Base-by-base conservation (phyloP, 2,797 vertebrate genomes). In the Anas flavirostris region DNA sequence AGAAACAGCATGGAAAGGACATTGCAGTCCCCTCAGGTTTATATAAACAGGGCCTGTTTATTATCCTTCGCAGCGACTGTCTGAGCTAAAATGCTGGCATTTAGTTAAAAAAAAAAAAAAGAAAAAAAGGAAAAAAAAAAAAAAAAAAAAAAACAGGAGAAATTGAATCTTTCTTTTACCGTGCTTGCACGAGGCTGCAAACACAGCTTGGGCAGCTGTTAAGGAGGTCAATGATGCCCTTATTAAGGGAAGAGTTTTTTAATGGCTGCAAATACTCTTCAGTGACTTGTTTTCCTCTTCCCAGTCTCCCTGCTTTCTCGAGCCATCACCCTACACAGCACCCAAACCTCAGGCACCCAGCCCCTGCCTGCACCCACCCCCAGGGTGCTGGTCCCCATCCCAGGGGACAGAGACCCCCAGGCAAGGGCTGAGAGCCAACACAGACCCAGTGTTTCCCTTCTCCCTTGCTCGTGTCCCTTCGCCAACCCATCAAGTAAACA, bases 1-100 rank as follows among this genome's bases (percentile, higher is more conserved):
- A 91, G 90, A 93, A 96, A 84, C 18, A 10, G 67, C 81, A 37
- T 14, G 37, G 48, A 83, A 75, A 95, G 88, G 78, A 89, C 76
- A 91, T 80, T 60, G 28, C 17, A 69, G 76, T 39, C 84, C 62
- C 63, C 46, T 86, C 48, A n/a, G 73, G 43, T 86, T 87, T 60
- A 50, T 43, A 66, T 88, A 90, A 96, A 74, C 77, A 82, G 7
- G 25, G 72, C 21, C 37, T 91, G 86, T 90, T 95, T 85, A 83
- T 90, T 90, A 68, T 26, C 46, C 60, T 56, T 56, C 3, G 1
- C 7, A 1, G 14, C 21, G 78, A 37, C 84, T 88, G 56, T 46
- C 93, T 85, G 79, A 89, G 70, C 66, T 59, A n/a, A 80, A 93
- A 69, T 4, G 2, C 13, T 10, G 25, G 25, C 23, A 4, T 66